A percentile compares a stretch with the other conserved stretches of the same genome.
Conservation (phyloP, 2,888 invertebrate species). For the Spatulosminthurus flaviceps region DNA sequence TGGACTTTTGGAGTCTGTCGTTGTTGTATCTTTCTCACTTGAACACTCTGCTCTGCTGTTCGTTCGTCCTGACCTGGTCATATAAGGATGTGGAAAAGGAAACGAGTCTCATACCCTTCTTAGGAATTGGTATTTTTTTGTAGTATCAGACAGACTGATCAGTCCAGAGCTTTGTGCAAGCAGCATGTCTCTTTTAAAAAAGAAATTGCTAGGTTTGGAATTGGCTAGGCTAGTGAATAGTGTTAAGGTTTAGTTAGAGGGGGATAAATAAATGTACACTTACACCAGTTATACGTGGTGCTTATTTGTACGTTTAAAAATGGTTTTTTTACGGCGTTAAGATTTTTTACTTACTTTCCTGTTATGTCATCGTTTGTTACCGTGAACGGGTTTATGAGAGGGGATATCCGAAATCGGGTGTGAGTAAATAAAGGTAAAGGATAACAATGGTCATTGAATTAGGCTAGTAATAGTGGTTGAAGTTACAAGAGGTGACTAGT, state of each 20-base stretch:
- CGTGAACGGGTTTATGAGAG: constrained; percentile 23
- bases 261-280: too few species aligned
- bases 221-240: background rate
- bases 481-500: background rate
- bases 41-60: background rate
- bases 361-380: background rate
- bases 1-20: constrained; percentile 4
- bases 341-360: background rate
- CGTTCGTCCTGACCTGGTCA: constrained; percentile 7
- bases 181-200: constrained; percentile 10
- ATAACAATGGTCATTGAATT: constrained; percentile 22
- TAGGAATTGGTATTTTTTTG: constrained; percentile 26
- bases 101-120: constrained; percentile 42
- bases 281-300: background rate
- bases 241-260: background rate
- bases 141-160: background rate
- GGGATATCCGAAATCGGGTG: constrained; percentile 45
- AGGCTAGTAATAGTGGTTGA: constrained; percentile 24
- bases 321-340: background rate
- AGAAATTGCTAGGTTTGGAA: constrained; percentile 1
- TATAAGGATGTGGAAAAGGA: constrained; percentile 18
- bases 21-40: too few species aligned
- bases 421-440: constrained; percentile 37
- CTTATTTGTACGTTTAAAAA: background rate
- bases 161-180: constrained; percentile 5